phyloP scores from a whole-genome alignment of 2,113 vertebrate genomes.

The Abramis brama region DNA sequence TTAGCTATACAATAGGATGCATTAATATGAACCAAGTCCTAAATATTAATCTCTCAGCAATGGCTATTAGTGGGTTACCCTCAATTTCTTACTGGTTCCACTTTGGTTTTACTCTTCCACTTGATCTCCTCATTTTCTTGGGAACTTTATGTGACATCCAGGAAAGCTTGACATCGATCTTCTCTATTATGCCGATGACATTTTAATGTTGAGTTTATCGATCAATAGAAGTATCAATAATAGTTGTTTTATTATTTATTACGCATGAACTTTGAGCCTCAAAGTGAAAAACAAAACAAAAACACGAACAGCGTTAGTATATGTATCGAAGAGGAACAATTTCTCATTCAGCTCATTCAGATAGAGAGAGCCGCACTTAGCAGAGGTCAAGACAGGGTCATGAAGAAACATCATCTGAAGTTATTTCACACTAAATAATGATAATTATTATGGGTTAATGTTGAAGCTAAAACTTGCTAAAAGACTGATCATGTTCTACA shows the following conservation, averaged over 20 bases:
- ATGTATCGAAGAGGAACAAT: neutral
- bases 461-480: neutral
- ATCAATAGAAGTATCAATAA: neutral
- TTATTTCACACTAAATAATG: neutral
- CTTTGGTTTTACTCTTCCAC: neutral
- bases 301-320: too few species aligned
- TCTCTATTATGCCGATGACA: neutral
- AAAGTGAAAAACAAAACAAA: neutral
- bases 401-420: neutral
- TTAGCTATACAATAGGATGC: constrained; percentile 8
- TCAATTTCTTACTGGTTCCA: neutral
- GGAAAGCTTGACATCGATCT: too few species aligned
- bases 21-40: neutral
- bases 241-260: neutral
- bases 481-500: neutral
- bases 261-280: neutral
- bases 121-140: neutral
- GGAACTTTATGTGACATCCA: neutral
- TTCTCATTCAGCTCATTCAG: neutral
- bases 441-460: neutral
- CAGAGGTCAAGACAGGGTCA: neutral
- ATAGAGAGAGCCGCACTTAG: neutral
- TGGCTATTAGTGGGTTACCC: neutral
- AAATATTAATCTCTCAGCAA: neutral
- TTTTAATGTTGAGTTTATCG: neutral